phyloP scores from a whole-genome alignment of 2,888 invertebrate species.

The Cenopis cana region DNA sequence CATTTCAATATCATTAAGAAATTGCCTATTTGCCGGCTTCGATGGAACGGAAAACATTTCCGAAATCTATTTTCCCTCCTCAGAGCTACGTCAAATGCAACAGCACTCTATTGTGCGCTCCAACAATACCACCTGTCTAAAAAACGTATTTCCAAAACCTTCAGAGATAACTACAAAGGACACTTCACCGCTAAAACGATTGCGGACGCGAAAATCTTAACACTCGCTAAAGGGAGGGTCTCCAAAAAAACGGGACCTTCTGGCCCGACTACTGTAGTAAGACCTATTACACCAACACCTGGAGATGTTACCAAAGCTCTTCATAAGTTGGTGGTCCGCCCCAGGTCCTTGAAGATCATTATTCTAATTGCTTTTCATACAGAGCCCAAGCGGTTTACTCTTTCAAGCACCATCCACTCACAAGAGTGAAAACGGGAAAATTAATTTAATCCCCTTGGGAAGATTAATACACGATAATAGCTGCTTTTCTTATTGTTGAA shows the following conservation, averaged over 20 bases:
- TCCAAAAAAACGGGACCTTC: conserved; percentile 48
- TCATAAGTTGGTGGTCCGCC: conserved; percentile 49
- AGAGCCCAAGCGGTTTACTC: conserved; percentile 70
- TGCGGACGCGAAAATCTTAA: conserved; percentile 63
- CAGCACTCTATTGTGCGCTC: conserved; percentile 36
- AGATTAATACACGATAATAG: conserved; percentile 71
- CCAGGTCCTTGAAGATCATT: conserved; percentile 76
- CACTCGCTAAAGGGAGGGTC: conserved; percentile 52
- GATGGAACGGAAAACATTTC: conserved; percentile 30
- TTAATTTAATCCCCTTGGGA: conserved; percentile 75
- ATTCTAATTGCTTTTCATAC: conserved; percentile 77
- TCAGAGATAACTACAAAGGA: conserved; percentile 57
- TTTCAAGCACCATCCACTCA: conserved; percentile 73
- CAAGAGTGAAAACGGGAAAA: conserved; percentile 73
- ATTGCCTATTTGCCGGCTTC: conserved; percentile 20
- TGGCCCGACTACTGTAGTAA: conserved; percentile 17
- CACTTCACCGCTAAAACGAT: conserved; percentile 74
- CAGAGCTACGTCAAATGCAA: conserved; percentile 39
- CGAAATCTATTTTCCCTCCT: conserved; percentile 22
- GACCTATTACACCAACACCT: not conserved
- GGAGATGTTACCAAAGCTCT: conserved; percentile 44
- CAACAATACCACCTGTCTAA: conserved; percentile 52
- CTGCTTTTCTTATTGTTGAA: conserved; percentile 47
- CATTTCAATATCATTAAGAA: conserved; percentile 3
- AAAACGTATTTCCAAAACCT: conserved; percentile 54